Percentiles rank a stretch among this genome's conserved stretches.
These are phyloP conservation scores for Sarotherodon lohbergeri DNA, from an alignment of 2,113 vertebrate genomes.

Conservation along the genomic window DNA sequence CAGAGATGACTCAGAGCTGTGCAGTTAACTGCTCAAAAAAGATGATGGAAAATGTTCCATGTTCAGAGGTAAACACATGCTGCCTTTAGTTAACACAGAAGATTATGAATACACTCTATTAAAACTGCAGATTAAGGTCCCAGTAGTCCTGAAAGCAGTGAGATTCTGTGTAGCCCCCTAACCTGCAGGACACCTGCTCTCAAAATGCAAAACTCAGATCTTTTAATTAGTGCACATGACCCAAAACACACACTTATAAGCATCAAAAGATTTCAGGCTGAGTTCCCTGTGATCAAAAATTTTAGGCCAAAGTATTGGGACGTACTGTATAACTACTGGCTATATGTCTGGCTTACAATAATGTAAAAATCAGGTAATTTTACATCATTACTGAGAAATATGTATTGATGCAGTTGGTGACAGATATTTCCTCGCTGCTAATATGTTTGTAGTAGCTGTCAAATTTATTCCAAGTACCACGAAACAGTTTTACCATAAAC, in stretches of 20 bases:
- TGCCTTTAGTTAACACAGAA: neutral
- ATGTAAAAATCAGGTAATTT: neutral
- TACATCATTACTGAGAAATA: neutral
- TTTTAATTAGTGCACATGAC: neutral
- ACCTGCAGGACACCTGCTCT: neutral
- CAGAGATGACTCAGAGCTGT: neutral
- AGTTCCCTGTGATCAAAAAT: neutral
- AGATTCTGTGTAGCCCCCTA: neutral
- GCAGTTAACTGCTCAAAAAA: neutral
- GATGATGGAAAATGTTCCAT: neutral
- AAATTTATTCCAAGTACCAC: neutral
- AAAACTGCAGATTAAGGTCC: neutral
- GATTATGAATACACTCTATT: neutral
- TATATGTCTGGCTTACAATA: rapidly evolving
- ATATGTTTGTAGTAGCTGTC: neutral
- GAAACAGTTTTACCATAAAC: neutral
- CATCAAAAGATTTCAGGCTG: neutral
- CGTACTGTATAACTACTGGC: neutral
- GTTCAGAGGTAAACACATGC: neutral
- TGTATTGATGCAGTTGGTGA: neutral
- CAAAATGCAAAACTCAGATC: neutral
- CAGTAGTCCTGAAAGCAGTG: neutral
- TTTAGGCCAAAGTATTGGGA: neutral
- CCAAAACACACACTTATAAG: neutral
- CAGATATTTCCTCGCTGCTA: neutral